phyloP scores from a whole-genome alignment of 1,140 invertebrate species.

The Aphaenogaster floridana region DNA sequence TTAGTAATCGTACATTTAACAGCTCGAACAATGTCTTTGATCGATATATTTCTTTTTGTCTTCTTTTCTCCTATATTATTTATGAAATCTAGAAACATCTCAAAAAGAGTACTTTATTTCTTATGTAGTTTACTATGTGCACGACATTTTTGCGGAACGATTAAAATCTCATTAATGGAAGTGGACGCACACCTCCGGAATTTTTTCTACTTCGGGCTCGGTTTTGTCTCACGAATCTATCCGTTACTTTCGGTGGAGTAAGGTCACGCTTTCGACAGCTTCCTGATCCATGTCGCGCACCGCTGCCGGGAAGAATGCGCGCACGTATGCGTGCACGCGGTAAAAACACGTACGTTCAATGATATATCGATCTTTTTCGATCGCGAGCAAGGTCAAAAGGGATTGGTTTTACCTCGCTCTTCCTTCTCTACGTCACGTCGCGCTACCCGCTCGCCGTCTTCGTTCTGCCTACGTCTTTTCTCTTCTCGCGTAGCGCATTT shows the following conservation, averaged over 20 bases:
- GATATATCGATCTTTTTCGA: slow-evolving; percentile 78
- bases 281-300: slow-evolving; percentile 77
- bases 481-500: slow-evolving; percentile 16
- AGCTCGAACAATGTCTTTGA: not conserved
- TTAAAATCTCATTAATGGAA: slow-evolving; percentile 26
- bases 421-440: slow-evolving; percentile 52
- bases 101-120: not conserved
- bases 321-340: slow-evolving; percentile 21
- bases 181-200: not conserved
- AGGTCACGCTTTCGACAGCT: slow-evolving; percentile 78
- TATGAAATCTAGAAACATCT: not conserved
- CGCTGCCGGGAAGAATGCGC: slow-evolving; percentile 34
- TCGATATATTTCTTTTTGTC: not conserved
- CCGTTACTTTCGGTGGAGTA: slow-evolving; percentile 61
- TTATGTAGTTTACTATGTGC: too few relatives aligned
- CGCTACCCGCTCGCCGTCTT: slow-evolving; percentile 5
- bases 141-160: not conserved
- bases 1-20: not conserved
- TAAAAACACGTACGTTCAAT: slow-evolving; percentile 66
- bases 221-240: slow-evolving; percentile 60
- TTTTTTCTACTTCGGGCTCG: slow-evolving; percentile 3
- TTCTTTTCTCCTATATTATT: not conserved
- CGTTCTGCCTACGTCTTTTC: not conserved
- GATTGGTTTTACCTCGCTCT: slow-evolving; percentile 76
- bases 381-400: slow-evolving; percentile 81